Conservation (phyloP, 2,888 invertebrate genomes). For the Hypena proboscidalis region DNA sequence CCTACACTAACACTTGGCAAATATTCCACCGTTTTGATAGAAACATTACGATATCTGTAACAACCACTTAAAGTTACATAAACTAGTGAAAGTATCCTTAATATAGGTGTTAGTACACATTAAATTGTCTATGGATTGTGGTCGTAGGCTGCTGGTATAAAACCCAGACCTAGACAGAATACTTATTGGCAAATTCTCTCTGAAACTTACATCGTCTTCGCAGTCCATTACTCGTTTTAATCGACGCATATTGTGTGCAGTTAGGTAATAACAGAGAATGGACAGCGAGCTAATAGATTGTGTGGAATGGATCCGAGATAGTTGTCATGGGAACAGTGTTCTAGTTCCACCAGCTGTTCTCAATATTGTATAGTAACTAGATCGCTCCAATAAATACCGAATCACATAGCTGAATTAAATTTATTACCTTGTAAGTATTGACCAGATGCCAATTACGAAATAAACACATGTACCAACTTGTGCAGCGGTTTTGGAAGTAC, state of each 20-base stretch:
- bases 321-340: conserved; percentile 61
- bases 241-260: conserved; percentile 22
- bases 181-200: conserved; percentile 28
- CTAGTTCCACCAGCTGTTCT: conserved; percentile 59
- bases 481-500: conserved; percentile 11
- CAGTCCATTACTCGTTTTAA: conserved; percentile 28
- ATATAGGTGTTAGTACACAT: conserved; percentile 24
- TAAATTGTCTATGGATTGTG: conserved; percentile 36
- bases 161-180: conserved; percentile 35
- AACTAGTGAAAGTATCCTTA: conserved; percentile 50
- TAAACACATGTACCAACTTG: conserved; percentile 27
- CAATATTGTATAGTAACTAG: conserved; percentile 61
- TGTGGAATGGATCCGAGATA: conserved; percentile 19
- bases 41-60: conserved; percentile 8
- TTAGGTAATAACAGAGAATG: conserved; percentile 25
- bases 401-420: conserved; percentile 70
- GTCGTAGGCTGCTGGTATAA: conserved; percentile 33
- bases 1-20: conserved; percentile 11
- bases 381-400: conserved; percentile 73
- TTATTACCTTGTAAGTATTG: conserved; percentile 58
- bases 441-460: conserved; percentile 56
- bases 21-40: conserved; percentile 22
- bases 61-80: conserved; percentile 20
- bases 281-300: conserved; percentile 20
- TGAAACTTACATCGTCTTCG: conserved; percentile 16